Base-by-base conservation (phyloP, 1,140 invertebrate species). In the Pteromalus puparum region DNA sequence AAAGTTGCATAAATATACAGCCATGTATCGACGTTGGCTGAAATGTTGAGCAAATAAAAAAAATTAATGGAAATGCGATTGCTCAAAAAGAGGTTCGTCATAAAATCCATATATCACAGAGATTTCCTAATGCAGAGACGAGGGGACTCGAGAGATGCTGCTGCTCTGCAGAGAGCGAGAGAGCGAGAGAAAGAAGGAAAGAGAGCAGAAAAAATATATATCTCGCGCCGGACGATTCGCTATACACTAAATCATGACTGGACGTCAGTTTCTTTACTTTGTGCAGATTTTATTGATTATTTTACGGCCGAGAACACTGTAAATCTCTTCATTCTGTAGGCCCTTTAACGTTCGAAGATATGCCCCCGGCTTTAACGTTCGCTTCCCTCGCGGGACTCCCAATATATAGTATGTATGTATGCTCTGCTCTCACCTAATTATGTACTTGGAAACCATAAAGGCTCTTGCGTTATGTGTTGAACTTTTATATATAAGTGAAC, bases 241-340 rank as follows among this genome's bases (percentile, higher is more conserved):
- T 90, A 88, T 87, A 87, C 86, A 92, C 90, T 92, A 92, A 92
- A 92, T 92, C 92, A 92, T 75, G 85, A 87, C 89, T 88, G 91
- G 91, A 90, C 90, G 92, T 92, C 91, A 85, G 89, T 92, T 92
- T 92, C 91, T 92, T 92, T 92, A 92, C 91, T 92, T 92, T 92
- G 90, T 87, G 82, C 88, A 88, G 89, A 92, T 92, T 92, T 92
- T 92, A 92, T 92, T 92, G 92, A 92, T 92, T 92, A 92, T 92
- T 92, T 92, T 92, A 92, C 89, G 90, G 88, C 89, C 90, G 87
- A 86, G 90, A 92, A 91, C 91, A 92, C 91, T 92, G 91, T 92
- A 92, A 92, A 92, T 92, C 92, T 92, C 91, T 92, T 91, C 89
- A 92, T 92, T 87, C 90, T 86, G 87, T 87, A 87, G 88, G 88